Percentiles rank a stretch among this genome's conserved stretches.
These are phyloP conservation scores for Siderastrea radians DNA, from an alignment of 92 coral and sea anemone species.

Conservation along the genomic window DNA sequence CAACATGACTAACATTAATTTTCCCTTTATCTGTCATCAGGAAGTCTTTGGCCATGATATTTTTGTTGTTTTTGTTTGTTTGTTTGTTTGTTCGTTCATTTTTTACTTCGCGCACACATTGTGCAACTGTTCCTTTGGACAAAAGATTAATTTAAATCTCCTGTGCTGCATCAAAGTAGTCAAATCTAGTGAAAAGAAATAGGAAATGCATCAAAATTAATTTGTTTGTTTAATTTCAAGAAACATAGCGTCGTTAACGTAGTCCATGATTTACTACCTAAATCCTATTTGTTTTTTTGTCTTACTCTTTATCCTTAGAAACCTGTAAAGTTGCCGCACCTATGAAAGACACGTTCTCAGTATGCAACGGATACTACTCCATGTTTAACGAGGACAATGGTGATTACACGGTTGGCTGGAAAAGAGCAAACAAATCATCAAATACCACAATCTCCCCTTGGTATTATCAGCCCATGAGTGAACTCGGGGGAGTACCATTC, in stretches of 20 bases:
- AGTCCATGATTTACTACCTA: too few relatives aligned
- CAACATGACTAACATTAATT: too few relatives aligned
- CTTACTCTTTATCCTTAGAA: slow-evolving; percentile 36
- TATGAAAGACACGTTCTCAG: slow-evolving; percentile 50
- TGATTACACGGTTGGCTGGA: slow-evolving; percentile 82
- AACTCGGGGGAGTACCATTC: slow-evolving; percentile 81
- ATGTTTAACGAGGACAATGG: slow-evolving; percentile 80
- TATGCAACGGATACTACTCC: slow-evolving; percentile 84
- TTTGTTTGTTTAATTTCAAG: too few relatives aligned
- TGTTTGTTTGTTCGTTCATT: too few relatives aligned
- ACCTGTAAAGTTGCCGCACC: slow-evolving; percentile 76
- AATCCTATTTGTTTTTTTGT: not conserved
- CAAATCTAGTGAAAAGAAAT: too few relatives aligned
- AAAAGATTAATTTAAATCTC: too few relatives aligned
- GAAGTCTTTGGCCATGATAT: not conserved
- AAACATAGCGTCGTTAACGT: too few relatives aligned
- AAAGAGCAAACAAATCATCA: slow-evolving; percentile 29
- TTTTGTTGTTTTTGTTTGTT: not conserved
- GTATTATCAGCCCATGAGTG: slow-evolving; percentile 76
- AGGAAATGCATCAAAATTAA: too few relatives aligned
- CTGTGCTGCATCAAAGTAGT: too few relatives aligned
- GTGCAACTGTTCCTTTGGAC: too few relatives aligned
- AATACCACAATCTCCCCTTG: slow-evolving; percentile 64
- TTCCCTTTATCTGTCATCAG: too few relatives aligned
- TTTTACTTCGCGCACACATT: too few relatives aligned